Conservation (phyloP, 2,888 invertebrate genomes). For the Junonia oenone region DNA sequence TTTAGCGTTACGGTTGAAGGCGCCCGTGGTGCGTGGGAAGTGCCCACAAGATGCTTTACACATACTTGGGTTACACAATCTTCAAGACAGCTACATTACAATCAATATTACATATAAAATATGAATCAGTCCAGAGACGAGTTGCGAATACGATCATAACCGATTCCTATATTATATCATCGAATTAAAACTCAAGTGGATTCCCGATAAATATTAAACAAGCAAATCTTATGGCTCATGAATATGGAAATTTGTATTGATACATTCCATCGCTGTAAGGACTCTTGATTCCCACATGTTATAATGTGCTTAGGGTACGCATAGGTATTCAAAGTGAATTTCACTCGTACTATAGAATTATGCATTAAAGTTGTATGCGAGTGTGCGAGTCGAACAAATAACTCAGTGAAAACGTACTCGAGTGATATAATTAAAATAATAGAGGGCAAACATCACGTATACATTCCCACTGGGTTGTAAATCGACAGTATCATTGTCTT, state of each 20-base stretch:
- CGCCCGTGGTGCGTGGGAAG: slow-evolving; percentile 72
- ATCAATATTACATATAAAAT: slow-evolving; percentile 31
- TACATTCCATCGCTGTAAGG: slow-evolving; percentile 38
- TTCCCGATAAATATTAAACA: slow-evolving; percentile 24
- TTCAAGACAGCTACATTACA: slow-evolving; percentile 57
- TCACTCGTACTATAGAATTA: slow-evolving; percentile 65
- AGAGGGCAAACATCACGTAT: slow-evolving; percentile 57
- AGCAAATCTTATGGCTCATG: slow-evolving; percentile 27
- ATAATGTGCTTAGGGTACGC: slow-evolving; percentile 42
- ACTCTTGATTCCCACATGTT: slow-evolving; percentile 54
- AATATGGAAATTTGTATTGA: slow-evolving; percentile 35
- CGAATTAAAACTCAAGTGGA: slow-evolving; percentile 20
- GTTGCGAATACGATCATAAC: slow-evolving; percentile 14
- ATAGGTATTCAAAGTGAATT: slow-evolving; percentile 56
- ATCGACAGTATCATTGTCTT: slow-evolving; percentile 71
- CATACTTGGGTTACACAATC: slow-evolving; percentile 74
- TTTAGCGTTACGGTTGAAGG: slow-evolving; percentile 67
- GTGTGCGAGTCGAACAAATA: slow-evolving; percentile 62
- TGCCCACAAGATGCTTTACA: slow-evolving; percentile 52
- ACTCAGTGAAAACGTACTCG: slow-evolving; percentile 64
- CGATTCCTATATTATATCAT: slow-evolving; percentile 10
- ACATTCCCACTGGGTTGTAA: slow-evolving; percentile 66
- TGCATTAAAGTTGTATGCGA: slow-evolving; percentile 54
- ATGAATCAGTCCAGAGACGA: slow-evolving; percentile 15
- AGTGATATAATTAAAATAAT: slow-evolving; percentile 72